phyloP scores from a whole-genome alignment of 2,797 vertebrate species.

The Borostomias antarcticus region DNA sequence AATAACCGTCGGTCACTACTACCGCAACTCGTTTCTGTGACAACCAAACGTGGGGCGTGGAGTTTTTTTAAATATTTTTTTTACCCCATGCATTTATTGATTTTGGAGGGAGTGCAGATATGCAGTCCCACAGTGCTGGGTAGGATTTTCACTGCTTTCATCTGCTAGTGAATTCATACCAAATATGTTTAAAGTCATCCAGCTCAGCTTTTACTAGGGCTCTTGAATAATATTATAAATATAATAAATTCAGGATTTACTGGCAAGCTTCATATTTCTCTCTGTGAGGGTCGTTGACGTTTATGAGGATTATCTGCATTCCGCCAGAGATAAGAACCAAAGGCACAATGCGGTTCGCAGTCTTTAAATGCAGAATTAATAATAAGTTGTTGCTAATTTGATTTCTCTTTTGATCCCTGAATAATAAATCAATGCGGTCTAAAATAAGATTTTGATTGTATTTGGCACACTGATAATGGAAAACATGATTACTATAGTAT shows the following conservation, averaged over 20 bases:
- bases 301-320: slow-evolving; percentile 84
- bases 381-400: slow-evolving; percentile 78
- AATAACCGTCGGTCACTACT: slow-evolving; percentile 12
- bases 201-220: slow-evolving; percentile 72
- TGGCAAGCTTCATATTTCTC: slow-evolving; percentile 75
- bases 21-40: slow-evolving; percentile 1
- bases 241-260: slow-evolving; percentile 81
- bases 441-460: slow-evolving; percentile 63
- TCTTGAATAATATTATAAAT: too few relatives aligned
- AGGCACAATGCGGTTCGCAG: slow-evolving; percentile 70
- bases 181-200: slow-evolving; percentile 74
- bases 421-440: slow-evolving; percentile 65
- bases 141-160: slow-evolving; percentile 68
- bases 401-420: slow-evolving; percentile 75
- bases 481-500: slow-evolving; percentile 2
- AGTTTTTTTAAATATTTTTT: slow-evolving; percentile 21
- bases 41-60: slow-evolving; percentile 38
- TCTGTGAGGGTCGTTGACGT: slow-evolving; percentile 72
- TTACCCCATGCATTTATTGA: slow-evolving; percentile 62
- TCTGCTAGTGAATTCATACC: slow-evolving; percentile 76
- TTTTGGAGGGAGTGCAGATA: slow-evolving; percentile 52
- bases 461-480: slow-evolving; percentile 42
- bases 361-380: slow-evolving; percentile 76
- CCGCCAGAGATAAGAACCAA: slow-evolving; percentile 77
- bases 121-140: slow-evolving; percentile 53